A percentile compares a stretch with the other conserved stretches of the same genome.
These are phyloP conservation scores for Plagodis pulveraria DNA, from an alignment of 2,888 invertebrate genomes.

Conservation along the genomic window DNA sequence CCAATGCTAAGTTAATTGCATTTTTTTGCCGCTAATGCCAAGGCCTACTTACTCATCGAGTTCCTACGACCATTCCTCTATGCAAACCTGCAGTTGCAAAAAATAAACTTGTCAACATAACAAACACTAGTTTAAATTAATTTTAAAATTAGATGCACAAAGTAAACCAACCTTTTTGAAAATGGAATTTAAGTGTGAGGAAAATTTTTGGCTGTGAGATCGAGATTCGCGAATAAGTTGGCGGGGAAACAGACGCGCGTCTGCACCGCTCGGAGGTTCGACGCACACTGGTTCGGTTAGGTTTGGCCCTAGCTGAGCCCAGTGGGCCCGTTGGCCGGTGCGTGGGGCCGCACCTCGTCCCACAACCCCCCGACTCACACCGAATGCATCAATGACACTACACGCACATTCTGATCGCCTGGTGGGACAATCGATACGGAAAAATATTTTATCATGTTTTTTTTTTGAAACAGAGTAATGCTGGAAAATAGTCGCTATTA, in stretches of 20 bases:
- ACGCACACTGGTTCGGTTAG: constrained; percentile 72
- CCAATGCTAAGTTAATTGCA: constrained; percentile 76
- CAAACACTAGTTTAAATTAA: constrained; percentile 39
- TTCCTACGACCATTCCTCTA: constrained; percentile 79
- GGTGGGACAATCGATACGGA: constrained; percentile 68
- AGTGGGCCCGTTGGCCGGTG: constrained; percentile 17
- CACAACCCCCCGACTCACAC: constrained; percentile 71
- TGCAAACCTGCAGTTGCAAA: constrained; percentile 67
- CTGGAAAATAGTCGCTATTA: constrained; percentile 3
- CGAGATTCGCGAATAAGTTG: constrained; percentile 77
- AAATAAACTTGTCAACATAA: constrained; percentile 70
- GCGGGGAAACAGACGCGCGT: constrained; percentile 69
- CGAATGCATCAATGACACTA: constrained; percentile 84
- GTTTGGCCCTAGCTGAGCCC: constrained; percentile 14
- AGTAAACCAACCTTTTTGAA: constrained; percentile 61
- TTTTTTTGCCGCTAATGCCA: constrained; percentile 80
- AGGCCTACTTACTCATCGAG: constrained; percentile 80
- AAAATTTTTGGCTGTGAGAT: constrained; percentile 55
- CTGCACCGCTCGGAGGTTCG: constrained; percentile 64
- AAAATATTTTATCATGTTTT: constrained; percentile 45
- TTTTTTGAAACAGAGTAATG: constrained; percentile 15
- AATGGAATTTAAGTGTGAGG: constrained; percentile 41
- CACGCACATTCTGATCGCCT: constrained; percentile 76
- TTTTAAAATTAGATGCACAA: constrained; percentile 58
- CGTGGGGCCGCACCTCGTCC: constrained; percentile 49